Base-by-base conservation (phyloP, 1,140 invertebrate species). In the Mylabris phalerata region DNA sequence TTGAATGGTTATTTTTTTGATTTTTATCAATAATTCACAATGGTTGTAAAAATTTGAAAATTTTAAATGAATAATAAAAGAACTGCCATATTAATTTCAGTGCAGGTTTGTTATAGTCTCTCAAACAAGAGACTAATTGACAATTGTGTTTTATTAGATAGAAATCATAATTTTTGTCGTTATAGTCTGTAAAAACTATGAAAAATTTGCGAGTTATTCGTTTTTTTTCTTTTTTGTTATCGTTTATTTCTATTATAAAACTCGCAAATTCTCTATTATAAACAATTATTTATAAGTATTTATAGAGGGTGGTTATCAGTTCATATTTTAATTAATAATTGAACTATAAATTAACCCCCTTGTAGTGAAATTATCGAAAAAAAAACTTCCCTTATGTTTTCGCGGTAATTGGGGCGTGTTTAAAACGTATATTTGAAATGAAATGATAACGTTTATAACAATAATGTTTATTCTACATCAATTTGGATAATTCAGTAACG, bases 51-150 rank as follows among this genome's bases (percentile, higher is more conserved):
- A 7, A 42, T n/a, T 42, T n/a, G 11, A 42, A 19, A 19, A 19
- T n/a, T 7, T 42, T 10, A 10, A 42, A 42, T 4, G 9, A 42
- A 42, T 7, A 7, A 9, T 7, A 42, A 42, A 42, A 10, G 44
- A 62, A 62, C 67, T 69, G 67, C 67, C 67, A 67, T 67, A 69
- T 69, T 65, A 63, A 62, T 69, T 69, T 68, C 60, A 69, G 67
- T 61, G 67, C 67, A 42, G 41, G 32, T 32, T 32, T 32, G 4
- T 4, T 32, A 32, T 7, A 32, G 32, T 32, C 32, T 32, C 32
- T 32, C 2, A 4, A 5, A 60, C 32, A 41, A 48, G 40, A 40
- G 48, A 45, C 54, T 44, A 40, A 10, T 39, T 47, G 42, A 59
- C 26, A 50, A 13, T 51, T 39, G 49, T 45, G 32, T 45, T 19